phyloP scores from a whole-genome alignment of 2,113 vertebrate species.

The Phocoena sinus region DNA sequence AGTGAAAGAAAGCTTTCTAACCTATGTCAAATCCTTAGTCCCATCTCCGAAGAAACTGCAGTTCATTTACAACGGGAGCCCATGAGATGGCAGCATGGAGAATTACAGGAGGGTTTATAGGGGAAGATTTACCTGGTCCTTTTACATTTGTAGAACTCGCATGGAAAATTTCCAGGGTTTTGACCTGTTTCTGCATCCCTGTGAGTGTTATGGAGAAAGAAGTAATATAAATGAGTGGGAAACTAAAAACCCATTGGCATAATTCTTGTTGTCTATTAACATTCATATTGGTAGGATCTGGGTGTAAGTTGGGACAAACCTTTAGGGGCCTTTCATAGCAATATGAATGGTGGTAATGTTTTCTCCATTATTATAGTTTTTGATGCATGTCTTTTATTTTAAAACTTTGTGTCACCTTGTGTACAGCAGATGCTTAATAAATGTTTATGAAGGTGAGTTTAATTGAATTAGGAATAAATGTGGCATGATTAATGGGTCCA shows the following conservation, averaged over 20 bases:
- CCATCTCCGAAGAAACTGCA: neutral
- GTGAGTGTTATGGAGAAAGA: neutral
- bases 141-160: neutral
- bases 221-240: neutral
- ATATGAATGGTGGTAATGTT: neutral
- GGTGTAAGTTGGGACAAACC: neutral
- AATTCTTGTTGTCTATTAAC: neutral
- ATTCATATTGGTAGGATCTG: neutral
- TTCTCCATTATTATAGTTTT: neutral
- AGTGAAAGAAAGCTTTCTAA: neutral
- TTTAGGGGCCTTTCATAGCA: neutral
- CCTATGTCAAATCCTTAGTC: neutral
- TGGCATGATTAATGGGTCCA: neutral
- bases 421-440: neutral
- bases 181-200: neutral
- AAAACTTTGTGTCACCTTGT: neutral
- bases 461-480: neutral
- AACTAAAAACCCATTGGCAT: neutral
- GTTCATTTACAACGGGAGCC: neutral
- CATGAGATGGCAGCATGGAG: constrained; percentile 23
- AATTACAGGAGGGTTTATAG: neutral
- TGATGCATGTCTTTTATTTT: neutral
- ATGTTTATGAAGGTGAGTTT: neutral
- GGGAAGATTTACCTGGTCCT: neutral
- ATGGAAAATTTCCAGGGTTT: neutral